These are phyloP conservation scores for Incurvaria masculella DNA, from an alignment of 2,888 invertebrate genomes.

Conservation along the genomic window DNA sequence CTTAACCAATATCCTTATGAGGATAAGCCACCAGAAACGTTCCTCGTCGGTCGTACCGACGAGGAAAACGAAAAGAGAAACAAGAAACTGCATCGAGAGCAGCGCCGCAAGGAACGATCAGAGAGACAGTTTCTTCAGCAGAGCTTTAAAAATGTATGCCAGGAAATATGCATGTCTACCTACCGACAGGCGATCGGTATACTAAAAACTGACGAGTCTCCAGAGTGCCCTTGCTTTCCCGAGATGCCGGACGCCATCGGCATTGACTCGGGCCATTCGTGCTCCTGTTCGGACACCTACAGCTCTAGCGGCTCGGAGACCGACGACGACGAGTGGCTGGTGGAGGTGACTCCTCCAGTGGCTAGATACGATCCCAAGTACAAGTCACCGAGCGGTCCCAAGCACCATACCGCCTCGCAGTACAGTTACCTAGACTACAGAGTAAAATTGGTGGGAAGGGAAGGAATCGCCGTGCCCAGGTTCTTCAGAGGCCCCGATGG, in stretches of 20 bases:
- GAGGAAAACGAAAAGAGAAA: slow-evolving; percentile 38
- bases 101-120: slow-evolving; percentile 36
- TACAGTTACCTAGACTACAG: slow-evolving; percentile 41
- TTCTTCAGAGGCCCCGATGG: slow-evolving; percentile 45
- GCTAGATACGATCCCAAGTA: slow-evolving; percentile 33
- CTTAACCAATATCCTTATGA: slow-evolving; percentile 43
- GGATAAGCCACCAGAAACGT: slow-evolving; percentile 38
- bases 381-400: slow-evolving; percentile 29
- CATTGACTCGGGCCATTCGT: slow-evolving; percentile 35
- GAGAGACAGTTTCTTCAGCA: slow-evolving; percentile 41
- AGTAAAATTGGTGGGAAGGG: slow-evolving; percentile 36
- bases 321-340: slow-evolving; percentile 45
- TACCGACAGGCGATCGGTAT: slow-evolving; percentile 45
- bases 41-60: slow-evolving; percentile 42
- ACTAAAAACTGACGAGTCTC: slow-evolving; percentile 35
- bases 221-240: slow-evolving; percentile 36
- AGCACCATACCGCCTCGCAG: slow-evolving; percentile 28
- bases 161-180: slow-evolving; percentile 44
- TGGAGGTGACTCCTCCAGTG: slow-evolving; percentile 48
- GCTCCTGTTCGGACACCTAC: slow-evolving; percentile 32
- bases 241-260: slow-evolving; percentile 26
- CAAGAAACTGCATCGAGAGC: slow-evolving; percentile 35
- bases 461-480: slow-evolving; percentile 39
- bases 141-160: slow-evolving; percentile 40
- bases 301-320: slow-evolving; percentile 29